A percentile compares a stretch with the other conserved stretches of the same genome.
phyloP scores from a whole-genome alignment of 1,140 invertebrate genomes.

The Micrasema longulum region DNA sequence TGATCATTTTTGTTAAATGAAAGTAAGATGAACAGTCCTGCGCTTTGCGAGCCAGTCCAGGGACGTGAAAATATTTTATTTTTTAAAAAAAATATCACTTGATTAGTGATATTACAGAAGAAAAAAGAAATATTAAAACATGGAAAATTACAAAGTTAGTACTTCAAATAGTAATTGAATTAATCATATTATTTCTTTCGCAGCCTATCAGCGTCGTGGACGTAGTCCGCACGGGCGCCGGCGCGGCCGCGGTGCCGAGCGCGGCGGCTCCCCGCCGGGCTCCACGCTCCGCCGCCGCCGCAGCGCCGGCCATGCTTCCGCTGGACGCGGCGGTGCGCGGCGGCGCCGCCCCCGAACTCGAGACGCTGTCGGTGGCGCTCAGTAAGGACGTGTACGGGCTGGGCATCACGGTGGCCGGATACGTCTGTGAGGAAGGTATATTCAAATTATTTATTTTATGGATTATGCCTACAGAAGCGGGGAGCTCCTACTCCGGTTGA shows the following conservation, averaged over 20 bases:
- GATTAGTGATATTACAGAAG: too few relatives aligned
- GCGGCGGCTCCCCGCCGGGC: conserved; percentile 58
- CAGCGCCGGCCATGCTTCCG: conserved; percentile 63
- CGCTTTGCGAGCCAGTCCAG: too few relatives aligned
- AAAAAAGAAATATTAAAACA: too few relatives aligned
- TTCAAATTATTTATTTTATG: too few relatives aligned
- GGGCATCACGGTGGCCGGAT: conserved; percentile 96
- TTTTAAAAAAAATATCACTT: too few relatives aligned
- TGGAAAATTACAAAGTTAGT: too few relatives aligned
- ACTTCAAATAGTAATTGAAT: too few relatives aligned
- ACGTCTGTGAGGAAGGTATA: conserved; percentile 90
- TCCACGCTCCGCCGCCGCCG: conserved; percentile 62
- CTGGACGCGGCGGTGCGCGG: conserved; percentile 69
- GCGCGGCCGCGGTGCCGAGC: conserved; percentile 30
- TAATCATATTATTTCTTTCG: conserved; percentile 3
- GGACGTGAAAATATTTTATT: too few relatives aligned
- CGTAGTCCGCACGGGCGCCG: conserved; percentile 44
- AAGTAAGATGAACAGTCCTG: too few relatives aligned
- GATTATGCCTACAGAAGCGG: too few relatives aligned
- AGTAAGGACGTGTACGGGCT: conserved; percentile 86
- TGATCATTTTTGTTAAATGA: too few relatives aligned
- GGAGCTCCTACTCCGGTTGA: too few relatives aligned
- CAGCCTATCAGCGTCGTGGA: conserved; percentile 53
- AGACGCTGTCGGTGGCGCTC: conserved; percentile 88
- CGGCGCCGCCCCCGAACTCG: conserved; percentile 78